phyloP scores from a whole-genome alignment of 1,140 invertebrate genomes.

The Bombus turneri region DNA sequence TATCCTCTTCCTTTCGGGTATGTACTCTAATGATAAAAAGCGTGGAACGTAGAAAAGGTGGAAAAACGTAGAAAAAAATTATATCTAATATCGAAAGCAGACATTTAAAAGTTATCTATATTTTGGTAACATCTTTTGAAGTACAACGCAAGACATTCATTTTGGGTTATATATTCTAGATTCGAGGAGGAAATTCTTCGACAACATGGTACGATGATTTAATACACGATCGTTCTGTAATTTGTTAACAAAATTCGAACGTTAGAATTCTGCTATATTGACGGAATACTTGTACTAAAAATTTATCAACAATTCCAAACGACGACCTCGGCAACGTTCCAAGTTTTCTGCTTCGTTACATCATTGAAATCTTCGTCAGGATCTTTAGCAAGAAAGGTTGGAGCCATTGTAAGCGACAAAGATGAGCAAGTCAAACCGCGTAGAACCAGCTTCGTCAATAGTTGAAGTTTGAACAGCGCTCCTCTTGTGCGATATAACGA shows the following conservation, averaged over 20 bases:
- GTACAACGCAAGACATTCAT: background rate
- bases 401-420: background rate
- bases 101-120: background rate
- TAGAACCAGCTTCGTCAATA: slow-evolving; percentile 41
- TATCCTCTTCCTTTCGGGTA: no score
- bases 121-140: background rate
- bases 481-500: slow-evolving; percentile 35
- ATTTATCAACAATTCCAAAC: background rate
- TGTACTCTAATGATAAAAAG: no score
- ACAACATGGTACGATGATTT: background rate
- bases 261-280: no score
- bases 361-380: background rate
- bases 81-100: background rate
- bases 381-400: background rate
- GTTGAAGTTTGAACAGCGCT: slow-evolving; percentile 29
- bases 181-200: background rate
- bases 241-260: no score
- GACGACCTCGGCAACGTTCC: background rate
- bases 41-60: background rate
- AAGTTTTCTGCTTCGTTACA: background rate
- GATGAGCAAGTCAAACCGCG: slow-evolving; percentile 24
- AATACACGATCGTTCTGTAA: no score
- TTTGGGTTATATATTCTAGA: background rate
- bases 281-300: background rate
- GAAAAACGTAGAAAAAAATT: background rate